These are phyloP conservation scores for Ectropis grisescens DNA, from an alignment of 1,140 invertebrate genomes.

Conservation along the genomic window DNA sequence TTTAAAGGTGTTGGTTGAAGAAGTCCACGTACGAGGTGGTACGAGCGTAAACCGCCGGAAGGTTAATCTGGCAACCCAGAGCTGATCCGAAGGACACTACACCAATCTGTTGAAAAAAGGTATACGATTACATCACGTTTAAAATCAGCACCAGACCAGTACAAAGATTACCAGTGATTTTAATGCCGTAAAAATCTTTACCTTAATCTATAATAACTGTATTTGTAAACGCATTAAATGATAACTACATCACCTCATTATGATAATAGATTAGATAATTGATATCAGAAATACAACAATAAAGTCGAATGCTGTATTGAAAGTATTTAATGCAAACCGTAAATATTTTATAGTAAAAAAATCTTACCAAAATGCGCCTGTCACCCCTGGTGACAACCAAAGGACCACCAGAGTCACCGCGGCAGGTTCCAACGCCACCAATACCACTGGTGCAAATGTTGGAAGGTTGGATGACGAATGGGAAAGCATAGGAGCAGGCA, in stretches of 20 bases:
- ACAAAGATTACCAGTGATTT: too few species aligned
- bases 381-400: conserved; percentile 8
- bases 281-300: too few species aligned
- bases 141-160: too few species aligned
- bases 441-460: conserved; percentile 26
- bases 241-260: too few species aligned
- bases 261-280: too few species aligned
- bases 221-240: too few species aligned
- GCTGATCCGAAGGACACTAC: conserved; percentile 63
- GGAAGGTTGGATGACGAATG: conserved; percentile 6
- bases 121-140: too few species aligned
- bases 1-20: conserved; percentile 33
- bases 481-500: conserved; percentile 18
- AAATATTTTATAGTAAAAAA: too few species aligned
- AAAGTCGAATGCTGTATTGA: too few species aligned
- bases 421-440: conserved; percentile 16
- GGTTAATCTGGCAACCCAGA: conserved; percentile 54
- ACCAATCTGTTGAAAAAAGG: conserved; percentile 49
- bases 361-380: conserved; percentile 16
- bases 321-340: too few species aligned
- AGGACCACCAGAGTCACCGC: conserved; percentile 29
- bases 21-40: conserved; percentile 53
- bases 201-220: too few species aligned
- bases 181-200: too few species aligned
- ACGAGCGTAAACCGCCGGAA: conserved; percentile 54